These are phyloP conservation scores for Intellagama lesueurii DNA, from an alignment of 2,797 vertebrate genomes.

Conservation along the genomic window DNA sequence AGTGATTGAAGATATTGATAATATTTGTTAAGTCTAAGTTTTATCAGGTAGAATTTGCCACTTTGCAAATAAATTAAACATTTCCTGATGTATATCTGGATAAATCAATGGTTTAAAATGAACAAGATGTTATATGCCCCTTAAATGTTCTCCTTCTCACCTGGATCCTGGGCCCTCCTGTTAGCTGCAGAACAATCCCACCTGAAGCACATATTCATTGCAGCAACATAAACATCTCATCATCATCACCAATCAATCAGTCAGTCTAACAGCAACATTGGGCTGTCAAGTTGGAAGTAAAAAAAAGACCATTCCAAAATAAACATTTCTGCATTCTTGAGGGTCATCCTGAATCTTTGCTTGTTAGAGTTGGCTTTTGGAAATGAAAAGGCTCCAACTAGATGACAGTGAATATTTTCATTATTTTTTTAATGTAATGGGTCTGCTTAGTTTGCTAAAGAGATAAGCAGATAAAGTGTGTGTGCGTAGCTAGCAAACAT, in stretches of 20 bases:
- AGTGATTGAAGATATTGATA: constrained; percentile 7
- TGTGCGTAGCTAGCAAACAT: too few relatives aligned
- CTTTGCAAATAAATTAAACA: neutral
- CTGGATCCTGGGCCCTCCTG: neutral
- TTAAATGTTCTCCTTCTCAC: neutral
- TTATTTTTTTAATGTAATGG: too few relatives aligned
- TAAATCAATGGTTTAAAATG: too few relatives aligned
- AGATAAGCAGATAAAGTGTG: too few relatives aligned
- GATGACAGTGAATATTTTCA: too few relatives aligned
- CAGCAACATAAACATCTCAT: neutral
- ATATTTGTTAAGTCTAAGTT: constrained; percentile 3
- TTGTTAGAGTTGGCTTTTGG: too few relatives aligned
- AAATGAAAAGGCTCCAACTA: too few relatives aligned
- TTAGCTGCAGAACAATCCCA: neutral
- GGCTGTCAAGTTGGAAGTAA: neutral
- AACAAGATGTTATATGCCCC: neutral
- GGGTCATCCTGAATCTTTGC: neutral
- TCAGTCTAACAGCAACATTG: neutral
- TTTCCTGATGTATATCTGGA: neutral
- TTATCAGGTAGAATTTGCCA: neutral
- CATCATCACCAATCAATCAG: neutral
- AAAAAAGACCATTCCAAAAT: neutral
- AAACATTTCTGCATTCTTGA: neutral
- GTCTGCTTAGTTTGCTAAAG: too few relatives aligned
- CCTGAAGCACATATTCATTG: neutral